Evolutionary conservation across 1,140 invertebrate species (phyloP).

Genomic region (Tetraneura akinire): DNA sequence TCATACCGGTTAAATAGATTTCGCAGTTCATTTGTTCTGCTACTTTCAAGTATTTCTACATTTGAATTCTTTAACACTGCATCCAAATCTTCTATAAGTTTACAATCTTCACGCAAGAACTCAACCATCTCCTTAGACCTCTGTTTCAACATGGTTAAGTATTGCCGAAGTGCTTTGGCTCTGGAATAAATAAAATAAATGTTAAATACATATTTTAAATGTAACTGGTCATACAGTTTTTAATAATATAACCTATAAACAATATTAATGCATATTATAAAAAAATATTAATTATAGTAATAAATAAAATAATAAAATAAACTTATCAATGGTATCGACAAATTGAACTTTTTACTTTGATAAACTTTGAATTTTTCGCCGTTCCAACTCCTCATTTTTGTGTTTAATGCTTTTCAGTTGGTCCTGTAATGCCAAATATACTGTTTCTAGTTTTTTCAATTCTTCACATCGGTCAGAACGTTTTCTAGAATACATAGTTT

Average conservation of each 20-base stretch:
- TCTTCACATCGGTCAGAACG: conserved; percentile 24
- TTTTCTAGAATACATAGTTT: neutral
- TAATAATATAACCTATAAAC: no score
- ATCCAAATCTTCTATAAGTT: neutral
- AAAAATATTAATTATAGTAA: no score
- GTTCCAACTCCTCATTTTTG: neutral
- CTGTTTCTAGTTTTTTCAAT: conserved; percentile 5
- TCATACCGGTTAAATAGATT: neutral
- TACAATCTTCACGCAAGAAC: conserved; percentile 14
- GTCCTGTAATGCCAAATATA: neutral
- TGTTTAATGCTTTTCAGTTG: neutral
- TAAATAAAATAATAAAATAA: no score
- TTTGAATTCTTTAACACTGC: neutral
- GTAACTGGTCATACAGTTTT: no score
- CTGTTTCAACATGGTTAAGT: conserved; percentile 11
- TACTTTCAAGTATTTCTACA: no score
- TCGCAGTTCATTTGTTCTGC: neutral
- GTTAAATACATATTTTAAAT: neutral
- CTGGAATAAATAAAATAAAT: neutral
- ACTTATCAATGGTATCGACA: no score
- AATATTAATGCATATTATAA: no score
- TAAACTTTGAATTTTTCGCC: neutral
- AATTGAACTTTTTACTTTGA: neutral
- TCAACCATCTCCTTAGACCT: conserved; percentile 14
- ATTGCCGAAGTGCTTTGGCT: neutral